Percentiles rank a stretch among this genome's conserved stretches.
phyloP scores from a whole-genome alignment of 2,797 vertebrate genomes.

The Rhabdophis nuchalis region DNA sequence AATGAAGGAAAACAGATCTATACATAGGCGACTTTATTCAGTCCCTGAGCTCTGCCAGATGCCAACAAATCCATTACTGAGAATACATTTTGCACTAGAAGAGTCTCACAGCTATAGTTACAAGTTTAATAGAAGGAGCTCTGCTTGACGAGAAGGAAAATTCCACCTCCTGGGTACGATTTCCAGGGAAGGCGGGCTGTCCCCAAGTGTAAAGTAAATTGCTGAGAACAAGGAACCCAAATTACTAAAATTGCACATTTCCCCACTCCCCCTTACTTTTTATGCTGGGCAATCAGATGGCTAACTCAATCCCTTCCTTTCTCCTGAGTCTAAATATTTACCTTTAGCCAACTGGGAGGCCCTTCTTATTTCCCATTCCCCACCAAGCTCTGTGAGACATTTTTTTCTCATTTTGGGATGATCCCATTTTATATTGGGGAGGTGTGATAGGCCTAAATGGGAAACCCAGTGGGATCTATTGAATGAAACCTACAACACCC shows the following conservation, averaged over 20 bases:
- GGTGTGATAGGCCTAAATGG: not conserved
- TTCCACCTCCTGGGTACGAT: conserved; percentile 32
- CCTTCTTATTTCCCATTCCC: too few relatives aligned
- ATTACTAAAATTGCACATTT: conserved; percentile 58
- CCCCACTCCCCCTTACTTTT: conserved; percentile 39
- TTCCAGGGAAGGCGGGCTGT: conserved; percentile 56
- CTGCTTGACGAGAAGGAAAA: conserved; percentile 39
- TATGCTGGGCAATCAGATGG: conserved; percentile 56
- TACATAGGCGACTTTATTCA: conserved; percentile 42
- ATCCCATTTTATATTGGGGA: not conserved
- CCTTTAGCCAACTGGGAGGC: conserved; percentile 42
- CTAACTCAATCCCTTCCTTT: conserved; percentile 53
- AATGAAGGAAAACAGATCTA: conserved; percentile 65
- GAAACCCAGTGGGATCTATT: not conserved
- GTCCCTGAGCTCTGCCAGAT: conserved; percentile 60
- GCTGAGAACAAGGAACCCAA: conserved; percentile 60
- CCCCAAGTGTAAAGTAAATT: conserved; percentile 65
- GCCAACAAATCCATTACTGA: conserved; percentile 66
- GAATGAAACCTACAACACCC: not conserved
- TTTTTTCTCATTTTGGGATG: not conserved
- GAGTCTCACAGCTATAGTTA: conserved; percentile 52
- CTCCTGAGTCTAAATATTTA: conserved; percentile 61
- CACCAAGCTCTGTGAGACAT: not conserved
- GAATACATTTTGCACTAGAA: conserved; percentile 38
- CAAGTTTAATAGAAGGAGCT: conserved; percentile 55